Evolutionary conservation across 2,888 invertebrate species (phyloP).

Genomic region (Bombyx huttoni): DNA sequence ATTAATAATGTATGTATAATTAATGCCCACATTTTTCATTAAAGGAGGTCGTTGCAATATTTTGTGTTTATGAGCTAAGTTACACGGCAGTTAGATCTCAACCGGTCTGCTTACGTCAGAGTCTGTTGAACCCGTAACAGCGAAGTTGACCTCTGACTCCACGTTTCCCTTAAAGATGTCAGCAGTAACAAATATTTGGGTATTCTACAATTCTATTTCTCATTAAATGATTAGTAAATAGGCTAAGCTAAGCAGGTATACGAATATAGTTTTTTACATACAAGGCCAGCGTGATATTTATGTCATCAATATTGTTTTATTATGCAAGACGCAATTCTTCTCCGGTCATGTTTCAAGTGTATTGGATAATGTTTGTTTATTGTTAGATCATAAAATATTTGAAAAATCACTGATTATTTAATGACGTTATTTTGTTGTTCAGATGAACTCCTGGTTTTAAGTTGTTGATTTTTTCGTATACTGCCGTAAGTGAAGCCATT

Average conservation of each 20-base stretch:
- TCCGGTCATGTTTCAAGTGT: slow-evolving; percentile 1
- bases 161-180: slow-evolving; percentile 1
- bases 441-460: no score
- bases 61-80: not conserved
- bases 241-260: not conserved
- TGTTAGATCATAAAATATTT: not conserved
- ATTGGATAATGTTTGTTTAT: not conserved
- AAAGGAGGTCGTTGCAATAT: not conserved
- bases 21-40: not conserved
- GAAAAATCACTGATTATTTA: not conserved
- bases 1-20: no score
- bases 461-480: no score
- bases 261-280: not conserved
- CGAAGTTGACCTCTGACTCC: slow-evolving; percentile 2
- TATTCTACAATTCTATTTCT: not conserved
- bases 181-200: not conserved
- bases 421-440: not conserved
- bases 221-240: not conserved
- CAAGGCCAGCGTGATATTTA: not conserved
- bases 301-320: not conserved
- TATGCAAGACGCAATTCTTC: not conserved
- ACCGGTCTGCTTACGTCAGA: slow-evolving; percentile 2
- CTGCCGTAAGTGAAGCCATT: no score
- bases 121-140: not conserved
- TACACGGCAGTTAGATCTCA: not conserved